Conservation (phyloP, 2,113 vertebrate genomes). For the Limanda limanda region DNA sequence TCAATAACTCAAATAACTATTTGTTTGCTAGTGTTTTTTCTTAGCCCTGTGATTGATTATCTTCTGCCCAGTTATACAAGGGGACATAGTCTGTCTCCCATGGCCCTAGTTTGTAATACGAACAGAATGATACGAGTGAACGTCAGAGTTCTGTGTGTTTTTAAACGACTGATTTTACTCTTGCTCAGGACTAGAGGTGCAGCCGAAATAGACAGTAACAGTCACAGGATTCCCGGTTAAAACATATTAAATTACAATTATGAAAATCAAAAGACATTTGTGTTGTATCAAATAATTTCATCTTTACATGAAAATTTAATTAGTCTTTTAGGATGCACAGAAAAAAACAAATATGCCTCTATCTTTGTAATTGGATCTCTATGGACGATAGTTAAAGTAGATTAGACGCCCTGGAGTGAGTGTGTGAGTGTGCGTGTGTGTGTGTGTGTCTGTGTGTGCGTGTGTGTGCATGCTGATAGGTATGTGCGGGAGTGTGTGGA, state of each 20-base stretch:
- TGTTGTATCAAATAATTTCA: conserved; percentile 80
- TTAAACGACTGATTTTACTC: no score
- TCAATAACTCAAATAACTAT: background rate
- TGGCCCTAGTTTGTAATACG: conserved; percentile 32
- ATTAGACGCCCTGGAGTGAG: conserved; percentile 72
- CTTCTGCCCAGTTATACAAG: background rate
- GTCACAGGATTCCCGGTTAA: conserved; percentile 64
- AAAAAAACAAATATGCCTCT: conserved; percentile 80
- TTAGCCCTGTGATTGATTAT: background rate
- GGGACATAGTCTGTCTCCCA: background rate
- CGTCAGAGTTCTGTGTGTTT: background rate
- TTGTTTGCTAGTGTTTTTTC: background rate
- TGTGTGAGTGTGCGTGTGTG: conserved; percentile 35
- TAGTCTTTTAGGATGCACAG: conserved; percentile 80
- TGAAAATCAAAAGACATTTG: conserved; percentile 79
- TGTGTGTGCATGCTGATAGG: conserved; percentile 39
- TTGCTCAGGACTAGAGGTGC: conserved; percentile 2
- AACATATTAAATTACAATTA: conserved; percentile 73
- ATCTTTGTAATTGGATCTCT: conserved; percentile 83
- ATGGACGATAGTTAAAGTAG: conserved; percentile 80
- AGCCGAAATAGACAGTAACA: conserved; percentile 41
- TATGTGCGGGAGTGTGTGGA: conserved; percentile 42
- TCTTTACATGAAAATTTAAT: conserved; percentile 82
- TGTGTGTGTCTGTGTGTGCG: background rate
- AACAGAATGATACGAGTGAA: background rate